Percentiles rank a stretch among this genome's conserved stretches.
phyloP scores from a whole-genome alignment of 2,888 invertebrate species.

The Drosophila seclusa region DNA sequence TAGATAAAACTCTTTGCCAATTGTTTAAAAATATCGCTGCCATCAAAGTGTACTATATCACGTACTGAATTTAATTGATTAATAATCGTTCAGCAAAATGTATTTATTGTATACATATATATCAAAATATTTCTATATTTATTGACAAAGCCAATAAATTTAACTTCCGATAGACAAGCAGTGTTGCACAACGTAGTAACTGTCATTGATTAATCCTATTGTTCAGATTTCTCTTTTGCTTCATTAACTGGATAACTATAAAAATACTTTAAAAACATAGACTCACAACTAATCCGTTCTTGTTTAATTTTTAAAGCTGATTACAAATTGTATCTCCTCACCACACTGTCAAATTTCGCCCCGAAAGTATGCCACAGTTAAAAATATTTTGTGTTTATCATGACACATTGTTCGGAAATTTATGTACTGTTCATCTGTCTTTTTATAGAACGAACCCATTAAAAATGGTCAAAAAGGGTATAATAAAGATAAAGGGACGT shows the following conservation, averaged over 20 bases:
- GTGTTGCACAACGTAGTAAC: neutral
- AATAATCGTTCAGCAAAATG: neutral
- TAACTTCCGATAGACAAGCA: neutral
- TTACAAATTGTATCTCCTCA: neutral
- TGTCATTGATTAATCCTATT: neutral
- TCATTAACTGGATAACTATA: neutral
- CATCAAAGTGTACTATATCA: neutral
- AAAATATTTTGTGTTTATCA: neutral
- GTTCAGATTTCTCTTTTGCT: neutral
- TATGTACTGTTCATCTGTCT: neutral
- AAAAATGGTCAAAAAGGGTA: neutral
- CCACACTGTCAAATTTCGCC: neutral
- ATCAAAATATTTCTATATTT: neutral
- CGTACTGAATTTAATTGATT: neutral
- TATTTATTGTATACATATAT: neutral
- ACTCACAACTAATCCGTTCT: neutral
- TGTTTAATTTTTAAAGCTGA: neutral
- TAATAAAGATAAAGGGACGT: neutral
- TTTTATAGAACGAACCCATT: neutral
- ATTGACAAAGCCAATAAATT: neutral
- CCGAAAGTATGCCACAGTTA: conserved; percentile 37
- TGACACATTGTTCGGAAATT: conserved; percentile 13
- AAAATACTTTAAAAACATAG: too few species aligned
- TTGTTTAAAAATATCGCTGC: conserved; percentile 44
- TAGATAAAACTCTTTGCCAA: conserved; percentile 30